Evolutionary conservation across 2,797 vertebrate genomes (phyloP), one percentile per base, ranked within the genome.

Genomic region (Apogon hyalosoma): DNA sequence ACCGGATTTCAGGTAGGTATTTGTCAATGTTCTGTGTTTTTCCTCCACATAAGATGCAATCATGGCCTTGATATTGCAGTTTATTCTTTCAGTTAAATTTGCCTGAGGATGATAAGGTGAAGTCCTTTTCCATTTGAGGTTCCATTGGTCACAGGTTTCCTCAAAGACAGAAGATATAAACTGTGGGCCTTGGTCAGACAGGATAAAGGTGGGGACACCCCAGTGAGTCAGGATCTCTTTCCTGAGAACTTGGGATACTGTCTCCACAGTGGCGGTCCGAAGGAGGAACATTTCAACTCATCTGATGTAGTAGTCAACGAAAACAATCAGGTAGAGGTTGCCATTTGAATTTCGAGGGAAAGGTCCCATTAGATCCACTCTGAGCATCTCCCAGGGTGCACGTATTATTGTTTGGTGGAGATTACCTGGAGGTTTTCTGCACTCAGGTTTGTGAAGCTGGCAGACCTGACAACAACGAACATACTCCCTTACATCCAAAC

Each of bases 251-350:
- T 18, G 18, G 6, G 63, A 56, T 1, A 67, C 39, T 3, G 24
- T 33, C 28, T 59, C 47, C 18, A 46, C 43, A 2, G 38, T 59
- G 5, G 53, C 53, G 18, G 28, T 39, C 15, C 38, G 15, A 7
- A 63, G 28, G 9, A n/a, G 61, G 18, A 53, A 63, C 15, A 45
- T 16, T 15, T 63, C 41, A 7, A 53, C 61, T 24, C 24, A 63
- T 16, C 61, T 11, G 4, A 40, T 43, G 38, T 19, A 53, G 12
- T 63, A 63, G n/a, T 63, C 24, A 2, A 43, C 24, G 18, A 43
- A 63, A 4, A 43, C 49, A 7, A 36, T n/a, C 3, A 52, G 61
- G 11, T 63, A 63, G 15, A 52, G 21, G n/a, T 63, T 63, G 9
- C 24, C 15, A 4, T 31, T 28, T 15, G 50, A 54, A 13, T 50